Base-by-base conservation (phyloP, 1,140 invertebrate species). In the Brachionus koreanus region DNA sequence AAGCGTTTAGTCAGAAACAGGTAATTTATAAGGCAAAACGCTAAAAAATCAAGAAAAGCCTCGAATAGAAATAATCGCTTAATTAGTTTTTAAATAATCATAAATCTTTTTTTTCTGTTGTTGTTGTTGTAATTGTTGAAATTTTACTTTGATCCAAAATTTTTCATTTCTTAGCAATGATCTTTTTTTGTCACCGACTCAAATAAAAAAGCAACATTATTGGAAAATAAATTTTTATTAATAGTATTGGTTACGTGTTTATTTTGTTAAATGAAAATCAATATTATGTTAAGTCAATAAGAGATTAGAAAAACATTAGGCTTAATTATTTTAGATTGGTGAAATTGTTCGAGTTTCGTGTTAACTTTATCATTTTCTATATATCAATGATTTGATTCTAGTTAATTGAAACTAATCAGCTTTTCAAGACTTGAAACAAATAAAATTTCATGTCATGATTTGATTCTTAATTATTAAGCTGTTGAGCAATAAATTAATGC, bases 71-170 rank as follows among this genome's bases (percentile, higher is more conserved):
- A 39, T 37, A 16, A 33, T 69, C 65, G 65, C 65, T 69, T 16
- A 69, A 69, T 69, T 69, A 4, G 39, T 39, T 39, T 16, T 69
- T 65, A 37, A 3, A 16, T 19, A 39, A 16, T 39, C 65, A 39
- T 69, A 69, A 69, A 69, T 69, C 65, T 74, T 74, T 23, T 46
- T 46, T n/a, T n/a, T n/a, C n/a, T n/a, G n/a, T n/a, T n/a, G n/a
- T n/a, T n/a, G n/a, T n/a, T n/a, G n/a, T n/a, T n/a, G n/a, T n/a
- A n/a, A n/a, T n/a, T n/a, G n/a, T 46, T 12, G 9, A 0, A 1
- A 33, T 25, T 43, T 43, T 46, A 39, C 25, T 74, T 74, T 46
- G 25, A 43, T 43, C 19, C 9, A 25, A 23, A 9, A 65, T 65
- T 65, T 33, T 9, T 65, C 7, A 23, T 16, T 72, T 23, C 33